Base-by-base conservation (phyloP, 2,797 vertebrate genomes). In the Enteromius anoplus region DNA sequence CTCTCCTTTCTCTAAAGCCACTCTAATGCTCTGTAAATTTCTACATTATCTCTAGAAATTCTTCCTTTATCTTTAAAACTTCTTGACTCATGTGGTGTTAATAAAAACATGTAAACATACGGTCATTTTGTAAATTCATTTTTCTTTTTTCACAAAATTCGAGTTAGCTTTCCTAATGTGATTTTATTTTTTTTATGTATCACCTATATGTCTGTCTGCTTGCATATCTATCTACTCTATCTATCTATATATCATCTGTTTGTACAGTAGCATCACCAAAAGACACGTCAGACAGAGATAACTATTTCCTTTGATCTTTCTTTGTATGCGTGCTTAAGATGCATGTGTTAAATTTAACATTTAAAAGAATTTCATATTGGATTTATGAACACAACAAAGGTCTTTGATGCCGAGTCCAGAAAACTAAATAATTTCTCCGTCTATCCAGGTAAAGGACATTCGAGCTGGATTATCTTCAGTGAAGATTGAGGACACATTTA, bases 371-470 rank as follows among this genome's bases (percentile, higher is more conserved):
- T 62, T 14, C 60, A 49, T n/a, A 47, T 51, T 49, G 21, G 37
- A 75, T 14, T 58, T 55, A 26, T 51, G n/a, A 73, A 37, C 15
- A 29, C 5, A 29, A 72, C 29, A 42, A 80, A 69, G 4, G 9
- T 60, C 3, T 60, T 72, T 81, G 73, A 84, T 78, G 49, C 21
- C 9, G 11, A 84, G 26, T 58, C 73, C 68, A 40, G 42, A 82
- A 80, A 60, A 72, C 45, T 73, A 69, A 79, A 60, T 40, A 88
- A 0, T 90, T 84, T 92, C 65, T 93, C 37, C 91, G 90, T 91
- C 89, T 79, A 21, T 66, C 6, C 68, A 89, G 88, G 84, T 47
- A 32, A 80, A 75, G 70, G 45, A 47, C 81, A 82, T 6, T 64
- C 6, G 40, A 64, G 32, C 45, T 60, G 81, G 69, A 60, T 37